Evolutionary conservation across 2,888 invertebrate species (phyloP).

Genomic region (Drosophila subsilvestris): DNA sequence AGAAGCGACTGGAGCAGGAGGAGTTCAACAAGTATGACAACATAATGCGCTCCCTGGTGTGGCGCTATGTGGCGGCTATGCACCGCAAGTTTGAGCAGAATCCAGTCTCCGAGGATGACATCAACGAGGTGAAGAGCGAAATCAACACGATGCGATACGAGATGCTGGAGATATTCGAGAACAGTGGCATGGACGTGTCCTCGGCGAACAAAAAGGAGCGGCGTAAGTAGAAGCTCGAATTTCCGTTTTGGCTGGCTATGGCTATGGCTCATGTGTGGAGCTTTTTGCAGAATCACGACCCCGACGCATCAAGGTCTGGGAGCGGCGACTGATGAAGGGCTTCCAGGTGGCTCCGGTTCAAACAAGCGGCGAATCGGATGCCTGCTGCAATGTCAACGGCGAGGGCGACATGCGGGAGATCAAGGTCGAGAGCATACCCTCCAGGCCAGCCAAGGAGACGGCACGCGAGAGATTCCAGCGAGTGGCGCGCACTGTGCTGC

Average conservation of each 20-base stretch:
- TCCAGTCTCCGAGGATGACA: constrained; percentile 95
- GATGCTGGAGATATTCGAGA: constrained; percentile 93
- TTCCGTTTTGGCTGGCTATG: not conserved
- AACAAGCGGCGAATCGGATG: constrained; percentile 85
- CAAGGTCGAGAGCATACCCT: constrained; percentile 76
- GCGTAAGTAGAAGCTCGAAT: constrained; percentile 85
- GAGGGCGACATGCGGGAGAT: constrained; percentile 80
- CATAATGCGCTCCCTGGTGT: constrained; percentile 95
- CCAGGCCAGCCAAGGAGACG: constrained; percentile 78
- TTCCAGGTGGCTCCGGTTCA: constrained; percentile 92
- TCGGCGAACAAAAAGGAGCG: constrained; percentile 90
- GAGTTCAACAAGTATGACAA: constrained; percentile 89
- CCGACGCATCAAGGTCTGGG: constrained; percentile 92
- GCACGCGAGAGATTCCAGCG: constrained; percentile 89
- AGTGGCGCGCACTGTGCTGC: constrained; percentile 90
- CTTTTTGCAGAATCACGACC: constrained; percentile 87
- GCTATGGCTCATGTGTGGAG: not conserved
- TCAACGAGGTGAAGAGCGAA: constrained; percentile 97
- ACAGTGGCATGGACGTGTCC: constrained; percentile 94
- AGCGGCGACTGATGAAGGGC: constrained; percentile 94
- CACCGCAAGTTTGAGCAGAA: constrained; percentile 93
- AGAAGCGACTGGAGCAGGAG: constrained; percentile 86
- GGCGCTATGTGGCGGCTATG: constrained; percentile 95
- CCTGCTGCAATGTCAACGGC: constrained; percentile 82
- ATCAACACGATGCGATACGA: constrained; percentile 96